A percentile compares a stretch with the other conserved stretches of the same genome.
Evolutionary conservation across 2,797 vertebrate species (phyloP).

Genomic region (Discoglossus pictus): DNA sequence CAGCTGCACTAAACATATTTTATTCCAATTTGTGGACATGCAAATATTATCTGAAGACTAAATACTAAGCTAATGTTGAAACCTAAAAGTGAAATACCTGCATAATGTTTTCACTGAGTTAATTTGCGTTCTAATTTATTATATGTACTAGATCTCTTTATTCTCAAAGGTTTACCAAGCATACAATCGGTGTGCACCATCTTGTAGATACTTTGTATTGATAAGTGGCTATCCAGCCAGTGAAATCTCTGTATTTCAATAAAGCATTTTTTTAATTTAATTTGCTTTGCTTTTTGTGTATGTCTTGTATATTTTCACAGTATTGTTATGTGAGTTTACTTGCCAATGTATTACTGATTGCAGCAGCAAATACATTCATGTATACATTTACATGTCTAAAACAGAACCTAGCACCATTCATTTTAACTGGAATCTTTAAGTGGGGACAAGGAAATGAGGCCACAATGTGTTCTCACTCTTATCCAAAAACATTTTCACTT

Average conservation of each 20-base stretch:
- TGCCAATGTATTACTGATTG: too few relatives aligned
- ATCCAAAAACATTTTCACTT: too few relatives aligned
- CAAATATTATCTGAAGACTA: not conserved
- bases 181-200: constrained; percentile 56
- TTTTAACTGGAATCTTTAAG: too few relatives aligned
- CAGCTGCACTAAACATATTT: constrained; percentile 1
- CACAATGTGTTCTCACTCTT: too few relatives aligned
- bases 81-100: not conserved
- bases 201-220: constrained; percentile 60
- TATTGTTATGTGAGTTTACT: too few relatives aligned
- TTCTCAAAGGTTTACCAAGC: not conserved
- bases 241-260: constrained; percentile 67
- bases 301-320: too few relatives aligned
- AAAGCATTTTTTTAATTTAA: constrained; percentile 73
- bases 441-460: too few relatives aligned
- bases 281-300: too few relatives aligned
- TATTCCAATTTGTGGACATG: not conserved
- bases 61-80: not conserved
- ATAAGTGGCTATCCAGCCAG: constrained; percentile 58
- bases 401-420: too few relatives aligned
- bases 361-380: too few relatives aligned
- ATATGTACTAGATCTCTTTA: not conserved
- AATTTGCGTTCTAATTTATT: constrained; percentile 9
- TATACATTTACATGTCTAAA: too few relatives aligned
- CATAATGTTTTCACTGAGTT: not conserved